Evolutionary conservation across 2,113 vertebrate species (phyloP).

Genomic region (crab-eating macaque (Macaca fascicularis)): DNA sequence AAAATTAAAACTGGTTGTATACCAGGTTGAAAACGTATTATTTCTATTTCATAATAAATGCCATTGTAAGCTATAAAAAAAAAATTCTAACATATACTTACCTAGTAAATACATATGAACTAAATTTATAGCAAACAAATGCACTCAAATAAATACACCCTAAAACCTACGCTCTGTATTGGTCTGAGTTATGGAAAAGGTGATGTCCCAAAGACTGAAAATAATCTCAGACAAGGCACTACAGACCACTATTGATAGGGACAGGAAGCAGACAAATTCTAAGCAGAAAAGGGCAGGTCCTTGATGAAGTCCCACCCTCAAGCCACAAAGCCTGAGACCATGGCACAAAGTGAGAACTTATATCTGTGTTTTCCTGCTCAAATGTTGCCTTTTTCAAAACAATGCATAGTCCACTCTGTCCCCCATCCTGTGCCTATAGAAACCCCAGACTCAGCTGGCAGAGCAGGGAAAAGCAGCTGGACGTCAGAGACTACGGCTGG

Average conservation of each 20-base stretch:
- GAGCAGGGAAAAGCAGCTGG: too few species aligned
- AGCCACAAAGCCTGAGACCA: too few species aligned
- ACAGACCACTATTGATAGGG: neutral
- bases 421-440: too few species aligned
- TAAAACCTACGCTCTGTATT: neutral
- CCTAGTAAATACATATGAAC: neutral
- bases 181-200: neutral
- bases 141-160: neutral
- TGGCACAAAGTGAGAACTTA: too few species aligned
- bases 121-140: neutral
- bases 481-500: too few species aligned
- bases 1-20: neutral
- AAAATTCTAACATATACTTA: neutral
- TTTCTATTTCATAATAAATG: neutral
- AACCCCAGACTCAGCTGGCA: too few species aligned
- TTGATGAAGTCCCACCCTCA: too few species aligned
- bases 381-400: too few species aligned
- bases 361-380: too few species aligned
- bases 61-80: neutral
- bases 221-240: neutral
- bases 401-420: too few species aligned
- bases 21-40: neutral
- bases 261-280: too few species aligned
- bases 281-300: too few species aligned
- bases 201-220: neutral